phyloP scores from a whole-genome alignment of 2,797 vertebrate genomes.

The Buphagus erythrorhynchus region DNA sequence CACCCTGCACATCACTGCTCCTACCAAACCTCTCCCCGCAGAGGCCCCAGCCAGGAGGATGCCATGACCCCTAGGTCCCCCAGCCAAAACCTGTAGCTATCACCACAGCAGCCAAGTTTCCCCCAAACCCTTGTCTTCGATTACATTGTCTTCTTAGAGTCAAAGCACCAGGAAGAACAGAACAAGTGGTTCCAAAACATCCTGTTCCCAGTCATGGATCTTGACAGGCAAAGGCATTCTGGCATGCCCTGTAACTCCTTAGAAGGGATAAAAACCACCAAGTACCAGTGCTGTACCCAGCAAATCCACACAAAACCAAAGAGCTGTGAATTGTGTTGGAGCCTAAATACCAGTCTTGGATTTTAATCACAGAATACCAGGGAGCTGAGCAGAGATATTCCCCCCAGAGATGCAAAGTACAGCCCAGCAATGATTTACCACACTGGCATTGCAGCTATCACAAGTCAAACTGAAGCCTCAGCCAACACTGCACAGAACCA shows the following conservation, averaged over 20 bases:
- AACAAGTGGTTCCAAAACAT: constrained; percentile 3
- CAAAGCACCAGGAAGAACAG: neutral
- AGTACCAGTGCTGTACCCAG: neutral
- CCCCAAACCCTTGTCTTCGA: neutral
- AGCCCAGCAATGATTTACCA: neutral
- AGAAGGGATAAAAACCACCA: neutral
- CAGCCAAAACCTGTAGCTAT: neutral
- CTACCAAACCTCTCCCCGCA: neutral
- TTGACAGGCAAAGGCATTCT: neutral
- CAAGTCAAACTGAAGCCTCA: neutral
- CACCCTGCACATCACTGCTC: neutral
- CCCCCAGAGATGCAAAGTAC: neutral
- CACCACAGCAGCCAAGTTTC: neutral
- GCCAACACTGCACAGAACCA: neutral
- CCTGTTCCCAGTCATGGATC: accelerated
- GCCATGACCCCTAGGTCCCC: accelerated
- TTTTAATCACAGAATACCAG: neutral
- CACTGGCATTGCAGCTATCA: neutral
- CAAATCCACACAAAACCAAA: neutral
- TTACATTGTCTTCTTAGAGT: accelerated
- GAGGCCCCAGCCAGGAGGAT: neutral
- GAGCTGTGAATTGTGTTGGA: neutral
- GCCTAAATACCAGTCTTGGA: neutral
- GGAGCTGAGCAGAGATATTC: neutral
- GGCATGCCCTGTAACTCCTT: neutral